Conservation (phyloP, 2,113 vertebrate genomes). For the Tylochromis polylepis region DNA sequence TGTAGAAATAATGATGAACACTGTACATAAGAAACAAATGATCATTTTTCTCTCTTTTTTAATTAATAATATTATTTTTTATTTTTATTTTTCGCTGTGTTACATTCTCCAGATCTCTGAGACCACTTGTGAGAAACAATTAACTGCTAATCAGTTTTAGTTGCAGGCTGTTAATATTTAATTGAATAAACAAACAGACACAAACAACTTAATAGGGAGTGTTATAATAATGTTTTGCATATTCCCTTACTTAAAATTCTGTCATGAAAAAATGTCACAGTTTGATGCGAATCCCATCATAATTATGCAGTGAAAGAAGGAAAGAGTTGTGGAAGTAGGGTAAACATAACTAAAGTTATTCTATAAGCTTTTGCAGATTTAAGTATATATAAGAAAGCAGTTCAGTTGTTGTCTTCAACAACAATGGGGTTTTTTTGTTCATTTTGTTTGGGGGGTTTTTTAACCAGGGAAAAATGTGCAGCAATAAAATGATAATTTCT, state of each 20-base stretch:
- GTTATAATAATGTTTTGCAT: slow-evolving; percentile 62
- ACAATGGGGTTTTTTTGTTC: fast-evolving
- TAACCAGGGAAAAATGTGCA: background rate
- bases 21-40: background rate
- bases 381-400: background rate
- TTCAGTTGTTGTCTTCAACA: background rate
- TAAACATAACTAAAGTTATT: background rate
- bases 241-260: slow-evolving; percentile 58
- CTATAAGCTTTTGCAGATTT: background rate
- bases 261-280: slow-evolving; percentile 65
- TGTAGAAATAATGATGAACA: background rate
- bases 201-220: slow-evolving; percentile 66
- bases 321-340: slow-evolving; percentile 17
- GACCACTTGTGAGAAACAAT: slow-evolving; percentile 50
- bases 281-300: slow-evolving; percentile 54
- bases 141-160: slow-evolving; percentile 60
- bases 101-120: slow-evolving; percentile 47
- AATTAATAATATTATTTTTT: background rate
- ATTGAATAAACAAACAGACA: slow-evolving; percentile 69
- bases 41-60: background rate
- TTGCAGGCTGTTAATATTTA: slow-evolving; percentile 67
- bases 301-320: slow-evolving; percentile 32
- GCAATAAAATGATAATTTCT: background rate
- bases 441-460: fast-evolving
- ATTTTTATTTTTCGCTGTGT: slow-evolving; percentile 25